phyloP scores from a whole-genome alignment of 2,113 vertebrate species.

The Otis tarda region DNA sequence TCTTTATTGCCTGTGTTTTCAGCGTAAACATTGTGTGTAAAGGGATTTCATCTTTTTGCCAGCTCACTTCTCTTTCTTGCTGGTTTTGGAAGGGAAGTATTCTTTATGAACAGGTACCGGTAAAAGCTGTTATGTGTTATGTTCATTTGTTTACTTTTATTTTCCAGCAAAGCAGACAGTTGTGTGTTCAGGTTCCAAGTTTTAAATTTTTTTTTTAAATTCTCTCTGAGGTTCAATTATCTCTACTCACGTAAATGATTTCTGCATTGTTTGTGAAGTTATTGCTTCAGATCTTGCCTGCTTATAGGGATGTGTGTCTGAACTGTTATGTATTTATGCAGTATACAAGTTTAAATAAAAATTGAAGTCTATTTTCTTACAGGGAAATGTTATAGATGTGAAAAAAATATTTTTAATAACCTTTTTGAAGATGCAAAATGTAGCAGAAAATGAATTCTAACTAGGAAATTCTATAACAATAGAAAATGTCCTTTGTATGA shows the following conservation, averaged over 20 bases:
- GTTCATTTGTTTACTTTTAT: not conserved
- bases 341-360: not conserved
- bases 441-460: not conserved
- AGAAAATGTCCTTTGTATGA: not conserved
- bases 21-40: slow-evolving; percentile 35
- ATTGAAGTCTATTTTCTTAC: not conserved
- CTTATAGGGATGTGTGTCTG: not conserved
- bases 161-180: not conserved
- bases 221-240: not conserved
- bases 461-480: not conserved
- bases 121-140: not conserved
- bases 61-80: slow-evolving; percentile 13
- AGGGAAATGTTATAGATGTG: not conserved
- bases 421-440: not conserved
- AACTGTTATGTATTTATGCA: not conserved
- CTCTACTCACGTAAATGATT: not conserved
- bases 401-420: not conserved
- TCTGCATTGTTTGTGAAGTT: not conserved
- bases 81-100: not conserved
- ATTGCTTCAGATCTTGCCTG: not conserved
- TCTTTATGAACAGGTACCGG: not conserved
- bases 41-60: slow-evolving; percentile 49
- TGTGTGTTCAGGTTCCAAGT: not conserved
- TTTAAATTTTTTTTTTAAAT: not conserved
- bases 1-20: slow-evolving; percentile 53